Base-by-base conservation (phyloP, 2,113 vertebrate genomes). In the Callocephalon fimbriatum region DNA sequence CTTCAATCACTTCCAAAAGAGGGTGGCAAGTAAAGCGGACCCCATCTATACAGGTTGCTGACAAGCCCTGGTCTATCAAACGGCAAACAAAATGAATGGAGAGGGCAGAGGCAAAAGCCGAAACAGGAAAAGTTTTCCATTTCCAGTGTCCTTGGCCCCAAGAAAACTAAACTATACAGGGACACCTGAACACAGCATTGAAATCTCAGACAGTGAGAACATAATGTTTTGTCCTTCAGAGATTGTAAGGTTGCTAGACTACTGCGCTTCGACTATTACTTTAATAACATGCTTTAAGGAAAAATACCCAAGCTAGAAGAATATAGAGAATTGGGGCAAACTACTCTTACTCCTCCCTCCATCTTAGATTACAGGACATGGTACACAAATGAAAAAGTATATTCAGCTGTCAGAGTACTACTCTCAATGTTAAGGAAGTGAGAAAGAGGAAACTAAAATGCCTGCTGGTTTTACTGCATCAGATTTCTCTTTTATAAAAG, bases 371-470 rank as follows among this genome's bases (percentile, higher is more conserved):
- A 90, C 56, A 83, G 68, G 75, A 76, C 54, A 72, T 1, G 4
- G 53, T 14, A 90, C 12, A 86, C 81, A 83, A 91, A 88, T 48
- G 20, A 65, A 66, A 50, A 82, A 86, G 40, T 16, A 76, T 10
- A 45, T 42, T 82, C 37, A 70, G 78, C 70, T 83, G 45, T 58
- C 74, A 93, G 63, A 63, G 35, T 13, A n/a, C 59, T 92, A 76
- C 19, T 78, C 66, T 90, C 74, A 82, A 38, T 16, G 26, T 79
- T 65, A 85, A 76, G 78, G 53, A 96, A 94, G 66, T 45, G 62
- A 90, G 48, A 75, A 95, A 82, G 40, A 90, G 22, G 37, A 85
- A 93, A 92, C 54, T 62, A 88, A 86, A 75, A 88, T 70, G 78
- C 62, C 71, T 89, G 44, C 65, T 83, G 79, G 47, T 71, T 96